Evolutionary conservation across 2,113 vertebrate species (phyloP).

Genomic region (Dipodomys merriami): DNA sequence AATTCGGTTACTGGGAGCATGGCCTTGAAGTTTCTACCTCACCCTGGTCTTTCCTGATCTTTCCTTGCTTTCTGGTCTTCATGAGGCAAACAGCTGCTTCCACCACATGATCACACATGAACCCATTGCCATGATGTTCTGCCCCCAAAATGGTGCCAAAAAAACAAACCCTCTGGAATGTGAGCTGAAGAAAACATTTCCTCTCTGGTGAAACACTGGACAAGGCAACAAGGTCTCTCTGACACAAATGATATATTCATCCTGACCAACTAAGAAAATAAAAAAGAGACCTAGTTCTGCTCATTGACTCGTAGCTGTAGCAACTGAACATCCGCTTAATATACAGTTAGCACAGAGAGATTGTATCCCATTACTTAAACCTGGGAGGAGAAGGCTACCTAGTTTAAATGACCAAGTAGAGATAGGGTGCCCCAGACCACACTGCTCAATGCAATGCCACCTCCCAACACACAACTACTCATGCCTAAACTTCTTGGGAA

Average conservation of each 20-base stretch:
- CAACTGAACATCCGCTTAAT: conserved; percentile 50
- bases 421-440: conserved; percentile 47
- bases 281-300: neutral
- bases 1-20: neutral
- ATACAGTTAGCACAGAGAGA: conserved; percentile 60
- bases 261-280: neutral
- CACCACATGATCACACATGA: too few species aligned
- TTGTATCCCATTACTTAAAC: conserved; percentile 43
- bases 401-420: conserved; percentile 72
- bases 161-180: too few species aligned
- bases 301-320: conserved; percentile 9
- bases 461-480: neutral
- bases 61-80: neutral
- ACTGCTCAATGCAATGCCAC: conserved; percentile 33
- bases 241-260: too few species aligned
- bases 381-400: conserved; percentile 53
- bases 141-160: neutral
- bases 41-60: too few species aligned
- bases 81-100: neutral
- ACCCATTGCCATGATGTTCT: neutral
- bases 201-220: too few species aligned
- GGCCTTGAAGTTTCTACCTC: neutral
- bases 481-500: conserved; percentile 68
- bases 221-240: too few species aligned
- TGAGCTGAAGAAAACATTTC: neutral